Base-by-base conservation (phyloP, 2,113 vertebrate species). In the Athene cunicularia region DNA sequence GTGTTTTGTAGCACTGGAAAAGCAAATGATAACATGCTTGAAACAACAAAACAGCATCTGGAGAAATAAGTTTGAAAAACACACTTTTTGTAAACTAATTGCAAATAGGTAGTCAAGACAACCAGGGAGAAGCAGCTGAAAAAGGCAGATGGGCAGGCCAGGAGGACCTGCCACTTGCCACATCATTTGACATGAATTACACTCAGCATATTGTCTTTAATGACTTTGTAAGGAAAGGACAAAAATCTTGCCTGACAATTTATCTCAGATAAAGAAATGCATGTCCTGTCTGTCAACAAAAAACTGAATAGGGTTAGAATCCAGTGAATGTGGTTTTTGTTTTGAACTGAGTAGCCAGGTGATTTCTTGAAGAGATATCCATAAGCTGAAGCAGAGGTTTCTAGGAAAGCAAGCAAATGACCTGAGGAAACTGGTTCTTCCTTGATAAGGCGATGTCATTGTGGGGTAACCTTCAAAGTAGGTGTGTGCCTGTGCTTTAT, bases 121-220 rank as follows among this genome's bases (percentile, higher is more conserved):
- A 76, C 74, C 80, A 81, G 32, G 45, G 86, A 94, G 83, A 22
- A 95, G n/a, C 95, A 95, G 86, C 35, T 76, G 76, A 86, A 96
- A 92, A 93, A 92, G 93, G 32, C 80, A 97, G 85, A 94, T 94
- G 94, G 83, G 85, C 73, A 93, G 90, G 67, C 73, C 88, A 89
- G 23, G 41, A 86, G 45, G 52, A 68, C 19, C 13, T 59, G 45
- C 20, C 60, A 90, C 77, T 94, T 90, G 76, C 77, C 82, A 67
- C 70, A 90, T 95, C 83, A 59, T 75, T 96, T 92, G 86, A 86
- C 62, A 87, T 80, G 87, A 96, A 91, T 97, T 90, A 94, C 50
- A 94, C 53, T 92, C 52, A 59, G 49, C 66, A 66, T 86, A 53
- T 89, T 94, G 14, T 70, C 67, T 95, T 76, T 30, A 80, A 80